These are phyloP conservation scores for Stenurella melanura DNA, from an alignment of 2,888 invertebrate genomes.

Conservation along the genomic window DNA sequence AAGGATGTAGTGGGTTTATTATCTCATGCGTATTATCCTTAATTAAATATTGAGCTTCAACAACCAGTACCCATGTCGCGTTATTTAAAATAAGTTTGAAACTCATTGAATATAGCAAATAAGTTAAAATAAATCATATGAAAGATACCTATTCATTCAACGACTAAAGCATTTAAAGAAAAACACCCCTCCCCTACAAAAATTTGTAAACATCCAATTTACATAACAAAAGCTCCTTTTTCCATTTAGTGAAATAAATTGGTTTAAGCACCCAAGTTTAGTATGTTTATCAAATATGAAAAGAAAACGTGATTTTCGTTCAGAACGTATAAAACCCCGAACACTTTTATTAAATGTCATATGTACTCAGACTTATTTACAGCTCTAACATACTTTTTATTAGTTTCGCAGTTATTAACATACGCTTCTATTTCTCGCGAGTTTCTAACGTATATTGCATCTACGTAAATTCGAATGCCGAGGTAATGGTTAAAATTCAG, in stretches of 20 bases:
- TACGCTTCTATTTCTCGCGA: conserved; percentile 5
- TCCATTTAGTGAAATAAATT: conserved; percentile 26
- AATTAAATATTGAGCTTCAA: too few species aligned
- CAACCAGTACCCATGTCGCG: too few species aligned
- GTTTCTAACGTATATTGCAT: neutral
- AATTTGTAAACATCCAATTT: conserved; percentile 22
- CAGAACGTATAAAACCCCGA: conserved; percentile 10
- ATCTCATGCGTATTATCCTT: too few species aligned
- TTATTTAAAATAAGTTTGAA: too few species aligned
- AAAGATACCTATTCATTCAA: neutral
- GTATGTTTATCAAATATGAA: conserved; percentile 25
- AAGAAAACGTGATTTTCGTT: conserved; percentile 25
- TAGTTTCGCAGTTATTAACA: conserved; percentile 11
- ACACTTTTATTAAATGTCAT: conserved; percentile 7
- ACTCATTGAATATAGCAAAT: neutral
- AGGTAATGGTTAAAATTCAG: neutral
- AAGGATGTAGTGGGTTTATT: too few species aligned
- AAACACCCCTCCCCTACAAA: neutral
- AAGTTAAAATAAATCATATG: neutral
- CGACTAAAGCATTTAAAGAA: neutral
- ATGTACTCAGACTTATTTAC: conserved; percentile 26
- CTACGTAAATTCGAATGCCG: neutral
- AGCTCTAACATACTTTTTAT: conserved; percentile 5
- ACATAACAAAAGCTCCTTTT: conserved; percentile 21
- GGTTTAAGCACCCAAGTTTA: conserved; percentile 17